These are phyloP conservation scores for Dendroctonus ponderosae DNA, from an alignment of 1,140 invertebrate species.

Conservation along the genomic window DNA sequence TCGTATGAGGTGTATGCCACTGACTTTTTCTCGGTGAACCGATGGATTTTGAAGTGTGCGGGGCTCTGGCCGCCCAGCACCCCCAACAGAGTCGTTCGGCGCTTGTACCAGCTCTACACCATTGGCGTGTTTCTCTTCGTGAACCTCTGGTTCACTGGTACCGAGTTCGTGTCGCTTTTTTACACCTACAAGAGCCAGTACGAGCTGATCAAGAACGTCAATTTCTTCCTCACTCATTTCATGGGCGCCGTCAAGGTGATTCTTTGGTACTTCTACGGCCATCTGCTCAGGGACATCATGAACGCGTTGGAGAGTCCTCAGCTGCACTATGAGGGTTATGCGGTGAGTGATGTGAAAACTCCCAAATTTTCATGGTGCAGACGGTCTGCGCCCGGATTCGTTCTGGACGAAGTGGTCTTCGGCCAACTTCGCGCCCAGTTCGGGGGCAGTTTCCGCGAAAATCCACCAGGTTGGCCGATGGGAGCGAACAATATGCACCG, in stretches of 20 bases:
- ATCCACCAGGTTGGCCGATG: too few relatives aligned
- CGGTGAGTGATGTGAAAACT: conserved; percentile 3
- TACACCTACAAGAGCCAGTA: conserved; percentile 39
- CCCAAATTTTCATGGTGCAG: too few relatives aligned
- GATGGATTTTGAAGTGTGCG: conserved; percentile 42
- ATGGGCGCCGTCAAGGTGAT: conserved; percentile 44
- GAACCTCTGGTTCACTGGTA: conserved; percentile 42
- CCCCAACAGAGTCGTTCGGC: conserved; percentile 28
- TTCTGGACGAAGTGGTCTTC: too few relatives aligned
- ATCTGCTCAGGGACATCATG: conserved; percentile 40
- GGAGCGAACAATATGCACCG: too few relatives aligned
- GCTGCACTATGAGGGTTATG: conserved; percentile 38
- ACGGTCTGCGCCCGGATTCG: too few relatives aligned
- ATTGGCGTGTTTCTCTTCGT: conserved; percentile 42
- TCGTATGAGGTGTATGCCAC: conserved; percentile 34
- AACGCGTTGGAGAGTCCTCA: conserved; percentile 36
- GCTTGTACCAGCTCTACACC: conserved; percentile 39
- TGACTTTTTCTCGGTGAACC: conserved; percentile 41
- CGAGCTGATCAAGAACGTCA: conserved; percentile 44
- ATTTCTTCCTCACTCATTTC: conserved; percentile 43
- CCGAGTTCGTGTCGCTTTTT: conserved; percentile 41
- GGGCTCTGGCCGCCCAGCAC: conserved; percentile 41
- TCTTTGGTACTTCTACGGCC: conserved; percentile 43
- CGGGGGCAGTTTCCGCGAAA: too few relatives aligned
- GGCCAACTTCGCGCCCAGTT: too few relatives aligned